A percentile compares a stretch with the other conserved stretches of the same genome.
Conservation (phyloP, 2,113 vertebrate genomes). For the Phrynosoma platyrhinos region DNA sequence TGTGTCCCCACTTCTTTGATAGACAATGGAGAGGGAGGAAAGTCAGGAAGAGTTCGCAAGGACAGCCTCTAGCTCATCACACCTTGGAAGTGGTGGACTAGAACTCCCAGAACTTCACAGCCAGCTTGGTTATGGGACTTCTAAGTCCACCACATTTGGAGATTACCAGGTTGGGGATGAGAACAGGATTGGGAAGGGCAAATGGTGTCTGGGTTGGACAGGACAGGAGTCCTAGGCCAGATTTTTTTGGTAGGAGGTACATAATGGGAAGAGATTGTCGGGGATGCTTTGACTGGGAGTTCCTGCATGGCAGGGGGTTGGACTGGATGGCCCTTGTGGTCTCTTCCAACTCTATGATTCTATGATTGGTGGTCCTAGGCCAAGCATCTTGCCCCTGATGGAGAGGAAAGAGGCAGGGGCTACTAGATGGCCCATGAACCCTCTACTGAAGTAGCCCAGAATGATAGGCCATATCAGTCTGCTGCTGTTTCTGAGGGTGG, state of each 20-base stretch:
- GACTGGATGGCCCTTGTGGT: no score
- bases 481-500: neutral
- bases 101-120: neutral
- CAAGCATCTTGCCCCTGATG: no score
- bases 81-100: neutral
- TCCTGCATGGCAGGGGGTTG: no score
- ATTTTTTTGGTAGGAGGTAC: no score
- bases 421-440: neutral
- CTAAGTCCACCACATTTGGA: no score
- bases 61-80: neutral
- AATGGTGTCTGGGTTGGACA: neutral
- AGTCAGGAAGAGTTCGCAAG: neutral
- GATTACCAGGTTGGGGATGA: no score
- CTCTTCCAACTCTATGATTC: no score
- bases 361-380: neutral
- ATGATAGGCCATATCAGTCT: no score
- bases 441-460: neutral
- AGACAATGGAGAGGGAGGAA: neutral
- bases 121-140: no score
- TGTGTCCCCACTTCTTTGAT: neutral
- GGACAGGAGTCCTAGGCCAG: neutral
- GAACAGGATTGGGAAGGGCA: neutral
- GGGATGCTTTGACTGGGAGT: no score
- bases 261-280: neutral
- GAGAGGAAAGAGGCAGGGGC: no score